A percentile compares a stretch with the other conserved stretches of the same genome.
Conservation (phyloP, 1,140 invertebrate genomes). For the Drosophila tsacasi region DNA sequence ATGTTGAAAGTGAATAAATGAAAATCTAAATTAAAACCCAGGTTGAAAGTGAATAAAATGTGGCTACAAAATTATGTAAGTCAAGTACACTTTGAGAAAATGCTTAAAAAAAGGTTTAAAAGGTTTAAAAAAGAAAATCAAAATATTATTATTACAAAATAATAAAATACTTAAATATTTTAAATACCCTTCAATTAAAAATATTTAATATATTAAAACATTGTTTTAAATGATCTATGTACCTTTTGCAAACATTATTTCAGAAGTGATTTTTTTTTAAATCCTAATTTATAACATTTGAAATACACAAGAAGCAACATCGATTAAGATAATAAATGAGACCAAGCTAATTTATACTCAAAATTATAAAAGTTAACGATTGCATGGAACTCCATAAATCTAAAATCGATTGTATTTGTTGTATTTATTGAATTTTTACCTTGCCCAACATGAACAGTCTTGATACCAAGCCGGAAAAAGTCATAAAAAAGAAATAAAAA, state of each 20-base stretch:
- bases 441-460: slow-evolving; percentile 65
- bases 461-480: slow-evolving; percentile 45
- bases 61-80: slow-evolving; percentile 59
- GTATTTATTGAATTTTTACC: slow-evolving; percentile 27
- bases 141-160: not conserved
- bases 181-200: too few relatives aligned
- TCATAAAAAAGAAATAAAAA: slow-evolving; percentile 17
- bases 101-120: too few relatives aligned
- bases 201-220: too few relatives aligned
- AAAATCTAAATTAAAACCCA: slow-evolving; percentile 52
- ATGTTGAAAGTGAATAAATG: too few relatives aligned
- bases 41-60: slow-evolving; percentile 47
- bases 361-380: not conserved
- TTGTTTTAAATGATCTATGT: too few relatives aligned
- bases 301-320: not conserved
- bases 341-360: not conserved
- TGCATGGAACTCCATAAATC: slow-evolving; percentile 22
- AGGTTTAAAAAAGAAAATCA: not conserved
- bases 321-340: not conserved
- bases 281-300: not conserved
- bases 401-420: slow-evolving; percentile 24
- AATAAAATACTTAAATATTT: not conserved
- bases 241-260: too few relatives aligned
- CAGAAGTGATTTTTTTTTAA: too few relatives aligned
- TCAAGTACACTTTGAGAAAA: not conserved